Evolutionary conservation across 2,113 vertebrate genomes (phyloP).

Genomic region (Bothrops jararaca): DNA sequence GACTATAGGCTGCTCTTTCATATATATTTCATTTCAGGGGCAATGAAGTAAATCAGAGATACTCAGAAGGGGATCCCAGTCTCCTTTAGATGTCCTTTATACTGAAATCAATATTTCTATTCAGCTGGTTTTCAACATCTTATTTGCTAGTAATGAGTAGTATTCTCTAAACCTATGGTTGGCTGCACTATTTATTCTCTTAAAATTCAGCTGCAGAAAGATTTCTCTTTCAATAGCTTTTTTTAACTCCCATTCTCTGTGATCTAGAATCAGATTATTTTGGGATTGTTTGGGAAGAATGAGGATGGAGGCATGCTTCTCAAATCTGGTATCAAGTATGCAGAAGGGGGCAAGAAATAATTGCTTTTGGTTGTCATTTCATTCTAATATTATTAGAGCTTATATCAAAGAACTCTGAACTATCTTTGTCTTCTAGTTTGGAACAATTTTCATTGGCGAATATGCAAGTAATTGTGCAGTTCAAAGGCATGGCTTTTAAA

Average conservation of each 20-base stretch:
- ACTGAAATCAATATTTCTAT: slow-evolving; percentile 54
- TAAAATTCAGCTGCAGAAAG: slow-evolving; percentile 15
- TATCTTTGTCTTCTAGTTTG: not conserved
- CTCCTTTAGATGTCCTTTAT: slow-evolving; percentile 29
- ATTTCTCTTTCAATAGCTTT: not conserved
- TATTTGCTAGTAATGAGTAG: slow-evolving; percentile 44
- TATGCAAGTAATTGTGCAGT: not conserved
- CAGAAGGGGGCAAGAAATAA: not conserved
- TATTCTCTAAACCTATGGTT: slow-evolving; percentile 32
- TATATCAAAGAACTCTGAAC: not conserved
- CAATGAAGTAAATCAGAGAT: slow-evolving; percentile 30
- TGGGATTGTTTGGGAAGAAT: not conserved
- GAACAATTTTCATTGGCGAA: not conserved
- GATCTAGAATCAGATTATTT: not conserved
- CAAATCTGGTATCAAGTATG: not conserved
- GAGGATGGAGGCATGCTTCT: not conserved
- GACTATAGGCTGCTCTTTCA: slow-evolving; percentile 8
- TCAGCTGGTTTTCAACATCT: slow-evolving; percentile 45
- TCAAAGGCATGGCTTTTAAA: not conserved
- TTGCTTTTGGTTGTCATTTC: not conserved
- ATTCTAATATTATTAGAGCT: not conserved
- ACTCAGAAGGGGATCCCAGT: slow-evolving; percentile 10
- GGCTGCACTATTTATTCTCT: slow-evolving; percentile 43
- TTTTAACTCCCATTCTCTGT: not conserved
- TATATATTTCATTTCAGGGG: slow-evolving; percentile 21